phyloP scores from a whole-genome alignment of 2,113 vertebrate species.

The Poecile atricapillus region DNA sequence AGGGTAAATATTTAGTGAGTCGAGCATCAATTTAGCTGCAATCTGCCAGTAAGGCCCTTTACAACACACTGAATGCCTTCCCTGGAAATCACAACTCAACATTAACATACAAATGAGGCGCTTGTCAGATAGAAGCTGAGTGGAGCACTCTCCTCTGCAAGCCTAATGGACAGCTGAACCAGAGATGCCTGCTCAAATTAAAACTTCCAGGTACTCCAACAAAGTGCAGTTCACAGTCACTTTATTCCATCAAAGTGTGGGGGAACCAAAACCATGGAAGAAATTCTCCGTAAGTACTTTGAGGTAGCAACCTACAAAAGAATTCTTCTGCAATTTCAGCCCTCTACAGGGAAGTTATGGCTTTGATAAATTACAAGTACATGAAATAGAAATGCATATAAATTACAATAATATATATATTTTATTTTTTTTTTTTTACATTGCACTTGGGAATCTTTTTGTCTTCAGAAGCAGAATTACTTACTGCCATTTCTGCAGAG shows the following conservation, averaged over 20 bases:
- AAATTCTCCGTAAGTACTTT: not conserved
- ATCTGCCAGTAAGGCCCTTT: conserved; percentile 60
- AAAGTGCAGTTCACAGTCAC: not conserved
- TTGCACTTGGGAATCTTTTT: not conserved
- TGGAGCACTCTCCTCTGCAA: not conserved
- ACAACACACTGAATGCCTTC: conserved; percentile 48
- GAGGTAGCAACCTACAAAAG: not conserved
- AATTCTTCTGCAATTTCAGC: not conserved
- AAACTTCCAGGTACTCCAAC: not conserved
- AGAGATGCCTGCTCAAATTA: not conserved
- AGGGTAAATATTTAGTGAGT: conserved; percentile 65
- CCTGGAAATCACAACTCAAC: conserved; percentile 50
- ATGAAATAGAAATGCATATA: not conserved
- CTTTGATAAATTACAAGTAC: not conserved
- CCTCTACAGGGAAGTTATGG: not conserved
- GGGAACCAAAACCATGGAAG: not conserved
- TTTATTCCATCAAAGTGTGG: not conserved
- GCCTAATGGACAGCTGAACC: conserved; percentile 42
- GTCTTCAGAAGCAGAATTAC: not conserved
- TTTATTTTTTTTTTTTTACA: not conserved
- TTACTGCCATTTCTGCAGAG: not conserved
- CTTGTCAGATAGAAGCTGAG: conserved; percentile 18
- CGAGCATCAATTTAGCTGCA: conserved; percentile 61
- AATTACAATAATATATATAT: not conserved
- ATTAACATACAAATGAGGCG: conserved; percentile 67